Evolutionary conservation across 2,113 vertebrate species (phyloP).

Genomic region (Nycticryphes semicollaris): DNA sequence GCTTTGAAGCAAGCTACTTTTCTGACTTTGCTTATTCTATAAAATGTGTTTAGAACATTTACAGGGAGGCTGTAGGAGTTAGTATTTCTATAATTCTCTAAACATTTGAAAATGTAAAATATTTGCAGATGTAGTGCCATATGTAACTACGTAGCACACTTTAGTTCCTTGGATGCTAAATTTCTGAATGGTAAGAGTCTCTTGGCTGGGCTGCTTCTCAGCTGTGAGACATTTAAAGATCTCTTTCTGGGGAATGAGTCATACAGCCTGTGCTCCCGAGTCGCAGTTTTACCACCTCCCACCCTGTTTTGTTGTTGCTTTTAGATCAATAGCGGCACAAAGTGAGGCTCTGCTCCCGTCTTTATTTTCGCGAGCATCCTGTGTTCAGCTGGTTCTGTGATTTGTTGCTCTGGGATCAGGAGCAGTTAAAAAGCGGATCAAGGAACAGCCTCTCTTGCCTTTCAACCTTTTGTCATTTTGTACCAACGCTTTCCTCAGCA

Average conservation of each 20-base stretch:
- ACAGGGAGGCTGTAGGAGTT: background rate
- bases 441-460: background rate
- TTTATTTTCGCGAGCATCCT: background rate
- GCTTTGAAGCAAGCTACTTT: background rate
- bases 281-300: background rate
- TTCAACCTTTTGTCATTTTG: background rate
- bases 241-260: background rate
- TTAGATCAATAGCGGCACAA: background rate
- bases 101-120: slow-evolving; percentile 39
- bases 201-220: slow-evolving; percentile 38
- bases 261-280: background rate
- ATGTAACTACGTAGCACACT: background rate
- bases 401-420: background rate
- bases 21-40: slow-evolving; percentile 9
- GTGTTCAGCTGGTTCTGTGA: background rate
- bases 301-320: background rate
- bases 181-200: slow-evolving; percentile 8
- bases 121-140: slow-evolving; percentile 44
- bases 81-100: background rate
- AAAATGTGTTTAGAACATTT: slow-evolving; percentile 40
- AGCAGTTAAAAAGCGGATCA: background rate
- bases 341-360: background rate
- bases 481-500: background rate
- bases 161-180: background rate
- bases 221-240: background rate